phyloP scores from a whole-genome alignment of 2,888 invertebrate genomes.

The Molanna angustata region DNA sequence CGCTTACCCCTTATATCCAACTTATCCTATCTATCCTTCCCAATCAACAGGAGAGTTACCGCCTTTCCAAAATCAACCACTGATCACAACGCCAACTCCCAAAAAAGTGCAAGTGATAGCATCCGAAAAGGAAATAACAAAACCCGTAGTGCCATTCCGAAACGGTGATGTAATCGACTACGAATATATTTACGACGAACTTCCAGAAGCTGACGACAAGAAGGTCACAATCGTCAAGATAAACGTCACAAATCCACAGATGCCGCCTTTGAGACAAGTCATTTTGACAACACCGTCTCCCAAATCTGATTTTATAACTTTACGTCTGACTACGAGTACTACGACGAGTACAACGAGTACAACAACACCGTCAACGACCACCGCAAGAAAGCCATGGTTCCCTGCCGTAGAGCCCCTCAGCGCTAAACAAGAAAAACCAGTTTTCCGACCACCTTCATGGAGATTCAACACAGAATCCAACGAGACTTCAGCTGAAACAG shows the following conservation, averaged over 20 bases:
- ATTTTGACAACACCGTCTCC: not conserved
- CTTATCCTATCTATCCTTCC: not conserved
- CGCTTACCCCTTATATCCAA: not conserved
- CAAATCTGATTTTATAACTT: not conserved
- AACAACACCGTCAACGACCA: not conserved
- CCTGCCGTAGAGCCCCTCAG: not conserved
- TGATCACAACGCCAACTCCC: not conserved
- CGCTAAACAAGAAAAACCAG: not conserved
- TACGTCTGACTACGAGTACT: not conserved
- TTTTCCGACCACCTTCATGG: not conserved
- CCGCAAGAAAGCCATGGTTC: not conserved
- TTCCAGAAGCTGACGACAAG: conserved; percentile 6
- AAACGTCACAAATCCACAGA: not conserved
- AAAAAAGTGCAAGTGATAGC: not conserved
- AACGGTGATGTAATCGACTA: conserved; percentile 27
- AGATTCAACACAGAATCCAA: not conserved
- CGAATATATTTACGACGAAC: conserved; percentile 22
- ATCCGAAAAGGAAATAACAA: not conserved
- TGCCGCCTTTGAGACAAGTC: not conserved
- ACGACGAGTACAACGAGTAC: not conserved
- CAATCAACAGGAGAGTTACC: not conserved
- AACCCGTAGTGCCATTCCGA: conserved; percentile 10
- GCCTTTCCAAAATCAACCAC: not conserved
- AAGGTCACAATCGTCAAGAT: conserved; percentile 8
- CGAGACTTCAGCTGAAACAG: not conserved